Evolutionary conservation across 2,888 invertebrate species (phyloP), one percentile per base, ranked within the genome.

Genomic region (Isoperla grammatica): DNA sequence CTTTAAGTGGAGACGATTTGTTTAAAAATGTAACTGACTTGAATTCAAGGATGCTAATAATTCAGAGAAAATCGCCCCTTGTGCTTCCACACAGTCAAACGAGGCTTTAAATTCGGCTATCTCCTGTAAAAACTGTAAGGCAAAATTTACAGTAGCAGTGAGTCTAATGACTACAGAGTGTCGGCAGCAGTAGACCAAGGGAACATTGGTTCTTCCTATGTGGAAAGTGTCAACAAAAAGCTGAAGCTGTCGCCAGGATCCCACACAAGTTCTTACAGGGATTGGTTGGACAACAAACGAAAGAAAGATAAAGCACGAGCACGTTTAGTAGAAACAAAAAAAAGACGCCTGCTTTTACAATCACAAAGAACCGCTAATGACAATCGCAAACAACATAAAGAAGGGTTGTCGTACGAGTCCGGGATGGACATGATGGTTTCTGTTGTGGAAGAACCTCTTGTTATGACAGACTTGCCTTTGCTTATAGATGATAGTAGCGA

Each of bases 131-230:
- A 29, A 29, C 29, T 8, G 5, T 6, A 29, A 8, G 29, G 5
- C 4, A 29, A 29, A 29, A 6, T 29, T 29, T 29, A 29, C 29
- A 29, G 29, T 29, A 8, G 29, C 29, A 29, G 29, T 8, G 48
- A 48, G 11, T 48, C 48, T 6, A 48, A 48, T 48, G 48, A 48
- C 12, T 48, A 12, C 13, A n/a, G n/a, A n/a, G 48, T 48, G 19
- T 19, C 48, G 19, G 48, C 48, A 2, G 48, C 48, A 6, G 48
- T 48, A 12, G 22, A 22, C 22, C 48, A 48, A 48, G 48, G 19
- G 6, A 48, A 48, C 22, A 22, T 48, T 12, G 48, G 48, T 6
- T 20, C 48, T 20, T 22, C 19, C 11, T 48, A 48, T 48, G 48
- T 48, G 6, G 12, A 20, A 22, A 20, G 20, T n/a, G 48, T 48